These are phyloP conservation scores for Drosophila hawaiiensis DNA, from an alignment of 2,888 invertebrate genomes.

Conservation along the genomic window DNA sequence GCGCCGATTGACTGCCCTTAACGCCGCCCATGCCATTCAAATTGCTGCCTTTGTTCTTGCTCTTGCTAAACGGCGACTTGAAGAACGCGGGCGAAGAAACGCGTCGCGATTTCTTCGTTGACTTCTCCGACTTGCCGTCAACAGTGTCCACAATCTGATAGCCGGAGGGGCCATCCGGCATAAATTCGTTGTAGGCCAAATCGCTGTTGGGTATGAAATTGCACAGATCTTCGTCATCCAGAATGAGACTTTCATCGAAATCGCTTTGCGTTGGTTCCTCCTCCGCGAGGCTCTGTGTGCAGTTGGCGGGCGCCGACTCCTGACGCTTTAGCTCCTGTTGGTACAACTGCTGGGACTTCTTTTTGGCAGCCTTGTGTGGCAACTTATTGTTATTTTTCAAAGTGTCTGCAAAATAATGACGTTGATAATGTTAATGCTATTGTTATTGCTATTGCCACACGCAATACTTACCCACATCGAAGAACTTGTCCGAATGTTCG, in stretches of 20 bases:
- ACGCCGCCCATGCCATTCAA: conserved; percentile 47
- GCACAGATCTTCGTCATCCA: conserved; percentile 87
- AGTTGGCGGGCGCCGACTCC: conserved; percentile 83
- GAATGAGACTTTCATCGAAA: conserved; percentile 86
- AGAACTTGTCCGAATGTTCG: conserved; percentile 65
- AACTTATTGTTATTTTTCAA: conserved; percentile 50
- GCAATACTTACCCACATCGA: conserved; percentile 64
- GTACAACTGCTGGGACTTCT: conserved; percentile 49
- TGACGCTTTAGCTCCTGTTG: conserved; percentile 84
- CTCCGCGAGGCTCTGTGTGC: conserved; percentile 46
- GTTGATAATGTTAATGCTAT: background rate
- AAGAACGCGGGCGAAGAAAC: conserved; percentile 88
- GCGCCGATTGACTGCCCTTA: conserved; percentile 73
- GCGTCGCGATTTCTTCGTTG: conserved; percentile 86
- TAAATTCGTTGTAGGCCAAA: conserved; percentile 85
- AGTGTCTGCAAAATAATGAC: conserved; percentile 52
- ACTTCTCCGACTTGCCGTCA: conserved; percentile 57
- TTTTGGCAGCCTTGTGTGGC: conserved; percentile 37
- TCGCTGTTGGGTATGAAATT: conserved; percentile 86
- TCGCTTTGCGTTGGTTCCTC: conserved; percentile 66
- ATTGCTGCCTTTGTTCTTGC: conserved; percentile 70
- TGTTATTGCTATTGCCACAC: background rate
- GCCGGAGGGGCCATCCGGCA: conserved; percentile 84
- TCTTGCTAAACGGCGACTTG: conserved; percentile 87
- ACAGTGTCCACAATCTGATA: conserved; percentile 74